Conservation (phyloP, 1,140 invertebrate genomes). For the Drosophila neocordata region DNA sequence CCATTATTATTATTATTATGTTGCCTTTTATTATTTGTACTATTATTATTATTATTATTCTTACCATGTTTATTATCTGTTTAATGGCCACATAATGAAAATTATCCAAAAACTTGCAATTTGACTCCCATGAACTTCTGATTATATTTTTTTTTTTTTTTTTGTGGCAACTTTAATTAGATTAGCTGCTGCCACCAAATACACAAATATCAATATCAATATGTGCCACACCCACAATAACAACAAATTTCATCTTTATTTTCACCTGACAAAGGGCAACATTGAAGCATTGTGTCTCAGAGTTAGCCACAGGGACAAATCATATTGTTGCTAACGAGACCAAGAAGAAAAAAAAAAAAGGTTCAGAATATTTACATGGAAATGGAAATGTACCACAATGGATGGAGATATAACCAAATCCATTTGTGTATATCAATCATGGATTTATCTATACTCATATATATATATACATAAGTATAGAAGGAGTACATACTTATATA, state of each 20-base stretch:
- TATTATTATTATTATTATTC: slow-evolving; percentile 12
- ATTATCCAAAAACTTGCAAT: slow-evolving; percentile 18
- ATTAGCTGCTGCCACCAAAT: slow-evolving; percentile 41
- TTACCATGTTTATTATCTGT: slow-evolving; percentile 30
- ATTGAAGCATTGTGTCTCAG: too few relatives aligned
- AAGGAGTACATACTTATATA: too few relatives aligned
- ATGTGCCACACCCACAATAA: neutral
- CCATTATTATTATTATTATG: neutral
- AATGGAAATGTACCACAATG: too few relatives aligned
- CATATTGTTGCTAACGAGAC: neutral
- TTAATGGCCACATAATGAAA: slow-evolving; percentile 48
- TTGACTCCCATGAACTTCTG: neutral
- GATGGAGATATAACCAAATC: too few relatives aligned
- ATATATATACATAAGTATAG: too few relatives aligned
- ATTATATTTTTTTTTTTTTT: too few relatives aligned
- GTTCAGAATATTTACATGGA: too few relatives aligned
- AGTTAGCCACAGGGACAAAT: neutral
- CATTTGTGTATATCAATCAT: too few relatives aligned
- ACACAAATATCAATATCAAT: slow-evolving; percentile 41
- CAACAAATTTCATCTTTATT: neutral
- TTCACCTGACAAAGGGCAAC: neutral
- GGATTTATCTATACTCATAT: too few relatives aligned
- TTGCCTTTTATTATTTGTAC: neutral
- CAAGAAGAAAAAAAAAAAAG: neutral
- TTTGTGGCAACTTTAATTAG: slow-evolving; percentile 61